Percentiles rank a stretch among this genome's conserved stretches.
These are phyloP conservation scores for Psilopogon haemacephalus DNA, from an alignment of 2,113 vertebrate species.

Conservation along the genomic window DNA sequence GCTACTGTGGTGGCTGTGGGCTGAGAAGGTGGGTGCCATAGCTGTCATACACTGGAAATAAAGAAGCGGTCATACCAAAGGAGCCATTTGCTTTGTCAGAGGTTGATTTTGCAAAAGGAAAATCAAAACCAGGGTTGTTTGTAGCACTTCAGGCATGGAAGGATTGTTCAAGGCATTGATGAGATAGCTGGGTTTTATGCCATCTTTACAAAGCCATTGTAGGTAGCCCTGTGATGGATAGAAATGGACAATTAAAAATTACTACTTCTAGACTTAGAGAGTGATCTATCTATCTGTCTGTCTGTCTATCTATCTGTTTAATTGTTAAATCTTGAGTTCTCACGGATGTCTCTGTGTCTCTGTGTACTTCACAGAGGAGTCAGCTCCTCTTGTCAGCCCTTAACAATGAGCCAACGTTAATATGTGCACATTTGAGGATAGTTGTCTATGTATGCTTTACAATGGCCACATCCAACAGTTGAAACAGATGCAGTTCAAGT, in stretches of 20 bases:
- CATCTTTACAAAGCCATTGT: background rate
- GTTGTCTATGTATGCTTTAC: background rate
- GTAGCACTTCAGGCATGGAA: background rate
- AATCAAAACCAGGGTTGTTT: background rate
- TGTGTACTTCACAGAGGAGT: background rate
- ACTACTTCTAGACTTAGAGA: background rate
- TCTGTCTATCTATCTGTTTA: no score
- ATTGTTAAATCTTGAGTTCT: background rate
- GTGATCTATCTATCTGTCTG: no score
- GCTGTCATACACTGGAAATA: background rate
- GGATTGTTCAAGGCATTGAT: rapidly evolving
- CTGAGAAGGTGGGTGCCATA: background rate
- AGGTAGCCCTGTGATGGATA: background rate
- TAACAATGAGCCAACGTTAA: rapidly evolving
- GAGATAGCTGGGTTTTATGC: background rate
- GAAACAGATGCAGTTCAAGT: background rate
- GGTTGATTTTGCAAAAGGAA: background rate
- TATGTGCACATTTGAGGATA: background rate
- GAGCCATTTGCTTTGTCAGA: background rate
- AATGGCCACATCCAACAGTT: background rate
- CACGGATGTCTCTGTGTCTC: background rate
- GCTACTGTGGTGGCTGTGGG: rapidly evolving
- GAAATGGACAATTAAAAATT: background rate
- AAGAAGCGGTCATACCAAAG: background rate
- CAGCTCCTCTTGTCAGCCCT: background rate